Base-by-base conservation (phyloP, 2,888 invertebrate species). In the Lasioglossum leucozonium region DNA sequence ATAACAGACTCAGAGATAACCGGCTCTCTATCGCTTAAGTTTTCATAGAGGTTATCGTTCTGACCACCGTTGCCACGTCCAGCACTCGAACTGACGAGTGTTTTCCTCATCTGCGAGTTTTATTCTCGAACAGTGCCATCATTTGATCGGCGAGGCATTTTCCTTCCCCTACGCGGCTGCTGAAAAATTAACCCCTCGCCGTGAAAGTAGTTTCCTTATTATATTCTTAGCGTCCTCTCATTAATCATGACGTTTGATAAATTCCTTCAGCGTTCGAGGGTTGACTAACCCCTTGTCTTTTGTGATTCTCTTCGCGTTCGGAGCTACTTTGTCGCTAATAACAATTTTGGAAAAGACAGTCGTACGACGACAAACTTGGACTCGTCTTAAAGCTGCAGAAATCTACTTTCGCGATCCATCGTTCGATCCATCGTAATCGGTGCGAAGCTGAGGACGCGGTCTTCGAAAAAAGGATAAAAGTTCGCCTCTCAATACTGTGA, bases 31-130 rank as follows among this genome's bases (percentile, higher is more conserved):
- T 91, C 89, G 91, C 79, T 85, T 86, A 88, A 91, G 90, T 90
- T 91, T 92, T 93, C 87, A 87, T 86, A 91, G 93, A 91, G 93
- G 93, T 93, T 93, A 93, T 93, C 93, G 91, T 91, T 89, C 90
- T 89, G 92, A 87, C 90, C 92, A 90, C 91, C 87, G 91, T 93
- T 92, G 92, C 91, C 90, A 91, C 91, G 92, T 92, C 91, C 91
- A 90, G 84, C 55, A 77, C 85, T 86, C 58, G 62, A 72, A 81
- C 80, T 78, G 75, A 82, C 82, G 80, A 82, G 81, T 77, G 34
- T 74, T 73, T 84, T 81, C 83, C 40, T 55, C 42, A 82, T 76
- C 69, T 76, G 72, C 65, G 83, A 83, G 86, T 85, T 90, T 87
- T 84, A 83, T 86, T 86, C 72, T 62, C 80, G 79, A 87, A 81